Evolutionary conservation across 2,797 vertebrate species (phyloP), one percentile per base, ranked within the genome.

Genomic region (Anguilla anguilla): DNA sequence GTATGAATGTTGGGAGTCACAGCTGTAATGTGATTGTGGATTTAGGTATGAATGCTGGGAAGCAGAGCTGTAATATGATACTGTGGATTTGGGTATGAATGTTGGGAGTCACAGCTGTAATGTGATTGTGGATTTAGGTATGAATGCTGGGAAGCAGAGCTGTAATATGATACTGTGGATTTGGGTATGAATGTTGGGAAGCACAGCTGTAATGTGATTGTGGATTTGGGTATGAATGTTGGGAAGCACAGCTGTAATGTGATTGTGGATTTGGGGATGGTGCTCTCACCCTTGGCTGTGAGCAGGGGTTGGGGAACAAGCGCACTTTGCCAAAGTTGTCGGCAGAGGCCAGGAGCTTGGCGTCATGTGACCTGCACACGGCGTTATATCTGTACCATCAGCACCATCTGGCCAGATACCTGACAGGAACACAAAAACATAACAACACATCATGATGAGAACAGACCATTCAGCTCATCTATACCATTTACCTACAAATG

Each of bases 251-350:
- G 22, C 31, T 64, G 57, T 59, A 2, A 59, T 64, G 22, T 64
- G 22, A 64, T 25, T 64, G 22, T 64, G 61, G 61, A 39, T 46
- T 39, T 19, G 7, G 17, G 9, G n/a, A 6, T 49, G 25, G 39
- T 2, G 13, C 1, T 91, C 97, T 95, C 91, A 98, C 98, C 95
- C 97, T 96, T 83, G 97, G 97, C 88, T 97, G 97, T 91, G 94
- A 97, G 87, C 97, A 97, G 87, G 98, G 98, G 91, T 95, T 97
- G 79, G 95, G 94, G 88, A 97, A 98, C 94, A 98, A 95, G 93
- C 96, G 96, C 91, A 98, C 97, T 96, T 98, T 98, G 93, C 98
- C 98, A 86, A 98, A 98, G 94, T 98, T 98, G 28, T 98, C 98
- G 0, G 97, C 97, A 0, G 97, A 97, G 51, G 95, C 96, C 93